Conservation (phyloP, 64 coral and sea anemone species). For the Porites australiensis region DNA sequence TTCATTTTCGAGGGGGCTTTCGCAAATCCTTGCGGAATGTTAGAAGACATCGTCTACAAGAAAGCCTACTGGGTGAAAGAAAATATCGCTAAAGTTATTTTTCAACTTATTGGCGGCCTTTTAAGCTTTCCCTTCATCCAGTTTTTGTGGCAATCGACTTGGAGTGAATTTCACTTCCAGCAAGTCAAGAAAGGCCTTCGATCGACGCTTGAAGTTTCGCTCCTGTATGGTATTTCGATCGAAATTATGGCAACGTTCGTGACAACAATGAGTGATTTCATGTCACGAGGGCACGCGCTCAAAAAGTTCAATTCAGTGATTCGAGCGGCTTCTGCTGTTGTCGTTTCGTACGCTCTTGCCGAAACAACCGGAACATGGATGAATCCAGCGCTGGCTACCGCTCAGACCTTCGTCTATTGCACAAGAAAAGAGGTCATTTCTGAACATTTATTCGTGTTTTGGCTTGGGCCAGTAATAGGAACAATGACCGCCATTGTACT, state of each 20-base stretch:
- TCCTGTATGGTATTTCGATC: constrained; percentile 69
- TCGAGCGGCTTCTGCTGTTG: constrained; percentile 58
- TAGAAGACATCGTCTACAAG: constrained; percentile 70
- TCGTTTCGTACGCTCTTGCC: constrained; percentile 72
- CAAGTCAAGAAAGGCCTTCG: constrained; percentile 75
- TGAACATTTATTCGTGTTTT: constrained; percentile 88
- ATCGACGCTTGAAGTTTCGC: constrained; percentile 78
- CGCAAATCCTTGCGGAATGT: constrained; percentile 80
- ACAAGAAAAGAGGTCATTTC: constrained; percentile 56
- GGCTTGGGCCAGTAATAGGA: constrained; percentile 81
- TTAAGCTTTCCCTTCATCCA: constrained; percentile 81
- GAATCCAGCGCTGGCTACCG: constrained; percentile 88
- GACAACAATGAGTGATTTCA: constrained; percentile 67
- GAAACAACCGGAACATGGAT: constrained; percentile 91
- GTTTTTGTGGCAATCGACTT: constrained; percentile 71
- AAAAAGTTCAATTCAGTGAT: constrained; percentile 73
- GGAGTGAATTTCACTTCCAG: constrained; percentile 78
- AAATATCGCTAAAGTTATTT: constrained; percentile 55
- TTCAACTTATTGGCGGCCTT: constrained; percentile 77
- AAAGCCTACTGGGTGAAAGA: constrained; percentile 55
- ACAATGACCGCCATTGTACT: constrained; percentile 72
- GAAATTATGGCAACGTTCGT: constrained; percentile 81
- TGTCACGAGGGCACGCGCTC: constrained; percentile 59
- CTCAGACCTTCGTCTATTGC: constrained; percentile 73
- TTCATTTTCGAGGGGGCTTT: constrained; percentile 78